Evolutionary conservation across 2,888 invertebrate genomes (phyloP).

Genomic region (Schizaphis graminum): DNA sequence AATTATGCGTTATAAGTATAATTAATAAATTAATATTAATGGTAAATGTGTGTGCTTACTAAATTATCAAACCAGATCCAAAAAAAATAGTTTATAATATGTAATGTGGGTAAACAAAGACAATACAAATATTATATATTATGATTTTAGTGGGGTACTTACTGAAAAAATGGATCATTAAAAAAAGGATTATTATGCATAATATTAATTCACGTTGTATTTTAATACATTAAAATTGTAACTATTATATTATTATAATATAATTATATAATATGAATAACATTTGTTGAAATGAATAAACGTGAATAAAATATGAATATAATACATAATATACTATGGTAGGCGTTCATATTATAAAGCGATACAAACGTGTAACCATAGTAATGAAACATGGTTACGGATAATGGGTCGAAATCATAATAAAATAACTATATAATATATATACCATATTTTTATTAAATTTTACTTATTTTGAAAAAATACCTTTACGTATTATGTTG

Average conservation of each 20-base stretch:
- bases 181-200: constrained; percentile 67
- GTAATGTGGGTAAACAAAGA: neutral
- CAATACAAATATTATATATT: neutral
- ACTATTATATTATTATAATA: neutral
- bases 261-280: neutral
- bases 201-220: neutral
- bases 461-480: neutral
- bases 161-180: constrained; percentile 70
- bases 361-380: constrained; percentile 43
- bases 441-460: neutral
- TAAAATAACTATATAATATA: neutral
- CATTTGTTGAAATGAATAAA: neutral
- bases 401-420: neutral
- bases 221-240: neutral
- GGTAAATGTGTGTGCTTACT: neutral
- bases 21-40: neutral
- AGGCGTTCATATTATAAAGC: neutral
- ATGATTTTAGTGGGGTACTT: constrained; percentile 67
- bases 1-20: neutral
- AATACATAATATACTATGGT: neutral
- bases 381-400: constrained; percentile 21
- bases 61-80: neutral
- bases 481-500: neutral
- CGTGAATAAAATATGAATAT: neutral
- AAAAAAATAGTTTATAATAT: neutral